phyloP scores from a whole-genome alignment of 2,888 invertebrate genomes.

The Chydorus sphaericus region DNA sequence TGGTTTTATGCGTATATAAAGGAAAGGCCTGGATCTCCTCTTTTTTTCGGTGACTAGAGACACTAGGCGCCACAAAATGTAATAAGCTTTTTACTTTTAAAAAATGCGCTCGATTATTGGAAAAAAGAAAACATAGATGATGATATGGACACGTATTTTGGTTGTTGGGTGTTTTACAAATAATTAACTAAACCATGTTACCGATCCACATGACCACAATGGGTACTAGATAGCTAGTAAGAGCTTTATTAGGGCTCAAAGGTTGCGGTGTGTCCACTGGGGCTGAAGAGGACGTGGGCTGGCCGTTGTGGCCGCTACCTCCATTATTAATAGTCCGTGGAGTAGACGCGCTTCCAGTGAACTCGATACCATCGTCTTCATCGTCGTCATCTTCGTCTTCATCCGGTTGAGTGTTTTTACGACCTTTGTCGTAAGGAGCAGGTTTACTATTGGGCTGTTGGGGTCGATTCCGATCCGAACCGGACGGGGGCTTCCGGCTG shows the following conservation, averaged over 20 bases:
- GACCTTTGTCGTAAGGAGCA: neutral
- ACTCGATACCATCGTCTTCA: slow-evolving; percentile 25
- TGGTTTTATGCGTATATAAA: too few species aligned
- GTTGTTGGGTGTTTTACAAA: too few species aligned
- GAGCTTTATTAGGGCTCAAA: slow-evolving; percentile 42
- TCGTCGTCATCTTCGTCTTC: slow-evolving; percentile 29
- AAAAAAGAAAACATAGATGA: too few species aligned
- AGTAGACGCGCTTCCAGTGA: slow-evolving; percentile 20
- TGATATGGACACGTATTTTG: too few species aligned
- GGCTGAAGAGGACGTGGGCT: slow-evolving; percentile 19
- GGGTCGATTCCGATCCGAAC: slow-evolving; percentile 1
- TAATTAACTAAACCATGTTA: slow-evolving; percentile 59
- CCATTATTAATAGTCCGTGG: too few species aligned
- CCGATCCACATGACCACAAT: slow-evolving; percentile 76
- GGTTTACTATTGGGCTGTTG: slow-evolving; percentile 7
- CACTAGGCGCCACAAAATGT: too few species aligned
- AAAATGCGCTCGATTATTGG: too few species aligned
- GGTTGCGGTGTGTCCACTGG: slow-evolving; percentile 32
- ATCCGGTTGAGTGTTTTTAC: neutral
- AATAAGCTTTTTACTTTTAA: too few species aligned
- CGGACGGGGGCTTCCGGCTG: neutral
- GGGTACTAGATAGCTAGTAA: slow-evolving; percentile 61
- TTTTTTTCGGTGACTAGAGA: too few species aligned
- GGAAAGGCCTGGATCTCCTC: too few species aligned
- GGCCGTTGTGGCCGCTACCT: neutral